Percentiles rank a stretch among this genome's conserved stretches.
Evolutionary conservation across 2,888 invertebrate species (phyloP).

Genomic region (Biston betularia): DNA sequence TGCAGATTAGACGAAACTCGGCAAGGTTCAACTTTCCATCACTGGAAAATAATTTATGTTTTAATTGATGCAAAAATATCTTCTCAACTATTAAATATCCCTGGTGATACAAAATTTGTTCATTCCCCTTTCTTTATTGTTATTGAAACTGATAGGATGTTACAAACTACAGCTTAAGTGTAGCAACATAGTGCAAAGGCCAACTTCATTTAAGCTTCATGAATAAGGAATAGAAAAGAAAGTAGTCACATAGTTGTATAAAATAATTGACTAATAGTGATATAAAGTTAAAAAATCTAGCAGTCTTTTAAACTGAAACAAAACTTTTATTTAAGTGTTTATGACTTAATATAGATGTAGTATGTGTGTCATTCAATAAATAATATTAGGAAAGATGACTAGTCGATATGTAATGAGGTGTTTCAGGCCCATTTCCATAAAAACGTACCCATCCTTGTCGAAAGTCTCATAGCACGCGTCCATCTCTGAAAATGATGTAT

Average conservation of each 20-base stretch:
- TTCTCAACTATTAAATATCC: background rate
- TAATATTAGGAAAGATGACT: conserved; percentile 8
- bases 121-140: no score
- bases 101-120: background rate
- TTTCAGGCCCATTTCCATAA: conserved; percentile 7
- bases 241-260: background rate
- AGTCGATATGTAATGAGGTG: background rate
- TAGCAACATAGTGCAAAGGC: conserved; percentile 9
- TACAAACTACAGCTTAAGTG: background rate
- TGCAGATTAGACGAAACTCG: conserved; percentile 93
- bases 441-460: conserved; percentile 94
- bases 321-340: background rate
- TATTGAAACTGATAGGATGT: background rate
- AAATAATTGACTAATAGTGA: background rate
- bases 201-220: conserved; percentile 18
- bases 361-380: conserved; percentile 4
- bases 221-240: conserved; percentile 5
- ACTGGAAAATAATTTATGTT: conserved; percentile 65
- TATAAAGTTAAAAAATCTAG: no score
- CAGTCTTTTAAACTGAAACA: background rate
- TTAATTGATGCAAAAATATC: no score
- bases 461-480: conserved; percentile 96
- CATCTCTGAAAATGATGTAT: conserved; percentile 89
- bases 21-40: conserved; percentile 91
- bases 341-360: conserved; percentile 2